Base-by-base conservation (phyloP, 2,113 vertebrate genomes). In the Misgurnus mizolepis region DNA sequence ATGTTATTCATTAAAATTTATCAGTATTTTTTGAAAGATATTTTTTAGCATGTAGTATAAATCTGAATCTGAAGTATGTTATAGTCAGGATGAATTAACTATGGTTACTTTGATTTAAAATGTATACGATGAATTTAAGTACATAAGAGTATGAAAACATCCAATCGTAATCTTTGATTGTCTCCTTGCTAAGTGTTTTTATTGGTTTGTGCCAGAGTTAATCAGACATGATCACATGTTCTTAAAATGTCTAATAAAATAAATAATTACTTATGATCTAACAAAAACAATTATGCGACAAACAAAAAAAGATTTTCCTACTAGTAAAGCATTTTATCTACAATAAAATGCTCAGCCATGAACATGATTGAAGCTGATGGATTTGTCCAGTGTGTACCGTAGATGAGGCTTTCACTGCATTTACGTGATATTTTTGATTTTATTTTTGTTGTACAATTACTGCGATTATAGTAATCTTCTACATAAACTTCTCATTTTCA, bases 361-460 rank as follows among this genome's bases (percentile, higher is more conserved):
- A 58, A 67, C 80, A 74, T 78, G 67, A 71, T 72, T 65, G 67
- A 15, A 60, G 39, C 47, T 66, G 18, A 45, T 18, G 7, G 14
- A 45, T 58, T 61, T 61, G 43, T 78, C 77, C n/a, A 27, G 39
- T 82, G 17, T 34, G 64, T 66, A 50, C 27, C 76, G 45, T 53
- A 65, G 73, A 79, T 66, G 61, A 76, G 84, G 81, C 75, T 78
- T 83, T 50, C 74, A 76, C 79, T 79, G 81, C 81, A 66, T 76
- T 69, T 22, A 22, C 22, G 22, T 22, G 22, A 22, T 22, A 22
- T 22, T 22, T 22, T 22, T 22, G 22, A 22, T 22, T 22, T 22
- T 22, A 22, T 22, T 22, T 22, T 22, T 22, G 22, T 22, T 22
- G 22, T 22, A 22, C 22, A 22, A 22, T 22, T 22, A 22, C 22